Evolutionary conservation across 1,140 invertebrate species (phyloP), one percentile per base, ranked within the genome.

Genomic region (Caenorhabditis brenneri): DNA sequence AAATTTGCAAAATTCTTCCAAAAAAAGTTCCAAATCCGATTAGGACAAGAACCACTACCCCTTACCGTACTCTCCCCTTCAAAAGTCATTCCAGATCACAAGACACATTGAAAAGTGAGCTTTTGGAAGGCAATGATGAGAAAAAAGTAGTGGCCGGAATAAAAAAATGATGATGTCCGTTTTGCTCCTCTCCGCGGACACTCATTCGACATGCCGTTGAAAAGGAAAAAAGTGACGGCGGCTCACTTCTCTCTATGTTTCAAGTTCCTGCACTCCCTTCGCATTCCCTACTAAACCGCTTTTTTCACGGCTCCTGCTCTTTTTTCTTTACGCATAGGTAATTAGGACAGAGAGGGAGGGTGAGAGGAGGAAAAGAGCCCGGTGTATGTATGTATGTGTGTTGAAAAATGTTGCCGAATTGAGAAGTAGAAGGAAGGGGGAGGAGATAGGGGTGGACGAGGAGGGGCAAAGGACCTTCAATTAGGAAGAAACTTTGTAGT

Each of bases 361-460:
- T 9, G 7, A 46, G 49, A 22, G 22, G 19, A 51, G 49, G 4
- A 51, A 3, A 19, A 16, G 49, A 51, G 22, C 7, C 42, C 42
- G 42, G 16, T 46, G 42, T n/a, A n/a, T n/a, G n/a, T n/a, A n/a
- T n/a, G n/a, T n/a, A n/a, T n/a, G n/a, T n/a, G 42, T 16, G 49
- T 51, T 51, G 49, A 46, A 58, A 58, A 58, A 58, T 58, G 53
- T 58, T 27, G 53, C 53, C 24, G 24, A 58, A 58, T 58, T n/a
- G n/a, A n/a, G n/a, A n/a, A n/a, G n/a, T n/a, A n/a, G n/a, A n/a
- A n/a, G n/a, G n/a, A n/a, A n/a, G n/a, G n/a, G n/a, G n/a, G n/a
- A n/a, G n/a, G n/a, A n/a, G n/a, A n/a, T n/a, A n/a, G n/a, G n/a
- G n/a, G n/a, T n/a, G n/a, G n/a, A n/a, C n/a, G n/a, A n/a, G n/a